Percentiles rank a stretch among this genome's conserved stretches.
These are phyloP conservation scores for Perca flavescens DNA, from an alignment of 2,113 vertebrate species.

Conservation along the genomic window DNA sequence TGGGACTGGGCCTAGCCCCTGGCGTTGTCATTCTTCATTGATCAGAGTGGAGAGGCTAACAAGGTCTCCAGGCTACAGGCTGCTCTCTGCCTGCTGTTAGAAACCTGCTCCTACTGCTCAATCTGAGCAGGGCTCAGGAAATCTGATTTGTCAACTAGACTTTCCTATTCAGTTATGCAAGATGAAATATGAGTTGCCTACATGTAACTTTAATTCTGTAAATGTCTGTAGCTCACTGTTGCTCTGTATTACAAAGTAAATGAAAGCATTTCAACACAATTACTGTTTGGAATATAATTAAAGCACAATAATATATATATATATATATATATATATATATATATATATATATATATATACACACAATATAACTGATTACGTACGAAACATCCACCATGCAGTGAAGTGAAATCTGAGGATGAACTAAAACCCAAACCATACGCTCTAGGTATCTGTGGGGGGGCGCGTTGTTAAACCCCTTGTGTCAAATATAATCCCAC, in stretches of 20 bases:
- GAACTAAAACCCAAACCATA: background rate
- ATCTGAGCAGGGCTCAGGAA: conserved; percentile 20
- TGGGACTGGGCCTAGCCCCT: conserved; percentile 64
- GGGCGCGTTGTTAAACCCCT: background rate
- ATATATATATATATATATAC: too few relatives aligned
- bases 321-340: too few relatives aligned
- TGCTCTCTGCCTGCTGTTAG: conserved; percentile 58
- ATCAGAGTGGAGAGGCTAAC: conserved; percentile 80
- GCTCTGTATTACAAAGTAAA: background rate
- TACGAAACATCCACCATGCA: background rate
- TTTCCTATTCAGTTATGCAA: background rate
- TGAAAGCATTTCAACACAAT: background rate
- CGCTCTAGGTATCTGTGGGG: background rate
- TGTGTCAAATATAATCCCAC: background rate
- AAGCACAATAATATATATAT: background rate
- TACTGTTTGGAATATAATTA: background rate
- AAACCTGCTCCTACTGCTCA: conserved; percentile 61
- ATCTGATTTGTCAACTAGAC: too few relatives aligned
- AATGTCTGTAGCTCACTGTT: background rate
- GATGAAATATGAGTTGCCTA: background rate
- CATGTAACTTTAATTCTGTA: background rate
- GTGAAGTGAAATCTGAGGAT: background rate
- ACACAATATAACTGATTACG: background rate
- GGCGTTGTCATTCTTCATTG: conserved; percentile 79
- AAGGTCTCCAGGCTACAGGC: conserved; percentile 75